These are phyloP conservation scores for Sterrhoptilus dennistouni DNA, from an alignment of 2,113 vertebrate genomes.

Conservation along the genomic window DNA sequence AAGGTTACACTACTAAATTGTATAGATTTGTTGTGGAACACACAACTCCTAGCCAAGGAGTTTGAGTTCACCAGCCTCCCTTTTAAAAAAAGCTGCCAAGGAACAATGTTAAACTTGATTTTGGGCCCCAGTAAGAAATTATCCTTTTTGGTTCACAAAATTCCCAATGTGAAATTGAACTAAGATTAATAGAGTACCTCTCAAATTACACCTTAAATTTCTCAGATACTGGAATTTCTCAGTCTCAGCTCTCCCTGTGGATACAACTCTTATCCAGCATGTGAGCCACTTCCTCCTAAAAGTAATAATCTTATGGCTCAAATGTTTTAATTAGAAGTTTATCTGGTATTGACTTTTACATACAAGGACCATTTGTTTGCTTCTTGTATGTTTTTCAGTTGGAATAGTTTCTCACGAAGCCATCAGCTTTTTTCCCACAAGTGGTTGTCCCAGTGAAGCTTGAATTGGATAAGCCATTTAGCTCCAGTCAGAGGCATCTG, in stretches of 20 bases:
- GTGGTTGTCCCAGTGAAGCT: background rate
- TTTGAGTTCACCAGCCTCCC: background rate
- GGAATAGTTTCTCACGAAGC: background rate
- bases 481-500: background rate
- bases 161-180: background rate
- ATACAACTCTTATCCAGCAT: background rate
- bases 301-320: background rate
- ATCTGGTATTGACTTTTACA: background rate
- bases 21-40: background rate
- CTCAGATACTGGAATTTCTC: background rate
- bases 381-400: background rate
- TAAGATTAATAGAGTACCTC: background rate
- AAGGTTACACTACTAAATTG: background rate
- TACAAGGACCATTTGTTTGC: background rate
- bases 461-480: background rate
- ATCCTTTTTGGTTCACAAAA: background rate
- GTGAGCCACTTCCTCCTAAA: background rate
- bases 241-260: background rate
- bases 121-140: background rate
- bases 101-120: background rate
- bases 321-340: background rate
- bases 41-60: rapidly evolving
- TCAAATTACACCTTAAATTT: background rate
- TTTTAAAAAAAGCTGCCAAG: background rate
- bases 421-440: background rate